These are phyloP conservation scores for Arion vulgaris DNA, from an alignment of 1,140 invertebrate species.

Conservation along the genomic window DNA sequence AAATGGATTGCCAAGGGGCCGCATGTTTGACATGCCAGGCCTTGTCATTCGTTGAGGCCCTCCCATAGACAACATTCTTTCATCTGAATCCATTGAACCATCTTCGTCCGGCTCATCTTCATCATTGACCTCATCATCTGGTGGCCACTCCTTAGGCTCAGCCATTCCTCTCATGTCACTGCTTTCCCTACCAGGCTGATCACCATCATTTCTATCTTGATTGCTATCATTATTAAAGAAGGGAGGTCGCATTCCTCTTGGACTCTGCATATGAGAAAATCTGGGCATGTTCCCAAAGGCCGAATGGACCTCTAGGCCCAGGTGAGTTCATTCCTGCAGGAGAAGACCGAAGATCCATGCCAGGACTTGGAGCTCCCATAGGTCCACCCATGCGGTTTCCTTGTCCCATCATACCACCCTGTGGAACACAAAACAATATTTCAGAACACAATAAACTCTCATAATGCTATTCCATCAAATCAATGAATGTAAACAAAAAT, in stretches of 20 bases:
- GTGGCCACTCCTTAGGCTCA: constrained; percentile 35
- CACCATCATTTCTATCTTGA: constrained; percentile 8
- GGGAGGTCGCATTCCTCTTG: constrained; percentile 13
- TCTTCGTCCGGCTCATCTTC: constrained; percentile 36
- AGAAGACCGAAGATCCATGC: neutral
- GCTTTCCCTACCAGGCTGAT: neutral
- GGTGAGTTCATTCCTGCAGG: constrained; percentile 24
- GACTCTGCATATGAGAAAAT: neutral
- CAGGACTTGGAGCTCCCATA: constrained; percentile 4
- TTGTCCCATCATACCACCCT: constrained; percentile 13
- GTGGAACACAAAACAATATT: neutral
- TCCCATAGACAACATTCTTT: neutral
- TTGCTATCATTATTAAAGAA: constrained; percentile 21
- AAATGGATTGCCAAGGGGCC: constrained; percentile 14
- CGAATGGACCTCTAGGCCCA: neutral
- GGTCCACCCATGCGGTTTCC: constrained; percentile 14
- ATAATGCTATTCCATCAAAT: too few relatives aligned
- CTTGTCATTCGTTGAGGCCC: neutral
- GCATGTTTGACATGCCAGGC: neutral
- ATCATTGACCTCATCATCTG: constrained; percentile 37
- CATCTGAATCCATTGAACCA: constrained; percentile 21
- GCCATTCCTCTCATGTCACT: constrained; percentile 12
- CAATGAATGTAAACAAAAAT: too few relatives aligned
- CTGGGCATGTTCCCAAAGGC: neutral
- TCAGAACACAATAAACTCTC: too few relatives aligned